A percentile compares a stretch with the other conserved stretches of the same genome.
These are phyloP conservation scores for Drosophila incognita DNA, from an alignment of 2,888 invertebrate genomes.

Conservation along the genomic window DNA sequence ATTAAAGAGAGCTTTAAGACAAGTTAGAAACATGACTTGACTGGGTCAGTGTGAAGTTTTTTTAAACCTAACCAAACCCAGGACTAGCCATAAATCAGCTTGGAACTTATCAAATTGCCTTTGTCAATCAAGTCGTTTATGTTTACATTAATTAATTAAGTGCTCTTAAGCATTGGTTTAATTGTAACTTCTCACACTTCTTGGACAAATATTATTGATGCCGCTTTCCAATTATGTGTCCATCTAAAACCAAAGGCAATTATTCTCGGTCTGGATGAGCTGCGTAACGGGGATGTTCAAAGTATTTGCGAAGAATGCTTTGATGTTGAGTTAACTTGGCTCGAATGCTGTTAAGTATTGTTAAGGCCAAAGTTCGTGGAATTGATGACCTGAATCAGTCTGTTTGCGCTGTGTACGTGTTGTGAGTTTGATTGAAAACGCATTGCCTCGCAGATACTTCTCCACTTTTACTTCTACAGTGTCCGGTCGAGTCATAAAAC, in stretches of 20 bases:
- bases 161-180: background rate
- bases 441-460: conserved; percentile 24
- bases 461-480: conserved; percentile 3
- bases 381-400: conserved; percentile 32
- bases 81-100: background rate
- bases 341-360: conserved; percentile 53
- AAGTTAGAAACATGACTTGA: background rate
- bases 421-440: conserved; percentile 70
- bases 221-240: conserved; percentile 45
- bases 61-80: background rate
- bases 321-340: conserved; percentile 30
- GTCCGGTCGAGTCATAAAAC: conserved; percentile 52
- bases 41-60: background rate
- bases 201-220: conserved; percentile 11
- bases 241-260: conserved; percentile 37
- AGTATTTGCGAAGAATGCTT: conserved; percentile 31
- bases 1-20: background rate
- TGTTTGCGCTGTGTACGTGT: conserved; percentile 56
- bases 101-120: background rate
- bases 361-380: conserved; percentile 56
- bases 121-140: background rate
- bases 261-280: conserved; percentile 13
- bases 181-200: background rate
- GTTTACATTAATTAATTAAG: background rate
- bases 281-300: conserved; percentile 11